A percentile compares a stretch with the other conserved stretches of the same genome.
Evolutionary conservation across 2,797 vertebrate species (phyloP).

Genomic region (Acanthurus leucopareius): DNA sequence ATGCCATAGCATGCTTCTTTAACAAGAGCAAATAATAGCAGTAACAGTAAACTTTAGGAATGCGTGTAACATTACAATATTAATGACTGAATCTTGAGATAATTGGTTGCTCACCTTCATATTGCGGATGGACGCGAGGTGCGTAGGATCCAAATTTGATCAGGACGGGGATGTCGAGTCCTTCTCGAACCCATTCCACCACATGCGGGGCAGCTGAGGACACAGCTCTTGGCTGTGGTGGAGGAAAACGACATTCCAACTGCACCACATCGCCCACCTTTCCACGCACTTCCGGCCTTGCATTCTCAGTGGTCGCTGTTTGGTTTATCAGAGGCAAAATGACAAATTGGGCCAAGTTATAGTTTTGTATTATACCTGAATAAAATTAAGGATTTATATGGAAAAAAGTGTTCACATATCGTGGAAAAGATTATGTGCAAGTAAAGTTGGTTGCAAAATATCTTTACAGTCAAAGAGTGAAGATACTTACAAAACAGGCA

Average conservation of each 20-base stretch:
- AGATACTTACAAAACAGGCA: conserved; percentile 80
- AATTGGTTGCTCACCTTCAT: conserved; percentile 87
- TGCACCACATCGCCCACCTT: conserved; percentile 86
- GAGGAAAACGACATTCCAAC: conserved; percentile 86
- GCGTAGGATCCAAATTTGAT: conserved; percentile 93
- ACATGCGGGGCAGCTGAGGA: conserved; percentile 85
- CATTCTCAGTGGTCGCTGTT: conserved; percentile 43
- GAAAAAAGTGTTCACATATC: not conserved
- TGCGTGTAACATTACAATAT: too few species aligned
- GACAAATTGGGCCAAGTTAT: not conserved
- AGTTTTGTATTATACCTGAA: not conserved
- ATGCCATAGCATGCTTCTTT: too few species aligned
- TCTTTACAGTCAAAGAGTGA: conserved; percentile 18
- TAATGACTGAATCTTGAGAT: too few species aligned
- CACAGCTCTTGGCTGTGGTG: conserved; percentile 25
- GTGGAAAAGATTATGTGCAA: conserved; percentile 1
- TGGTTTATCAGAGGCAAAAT: conserved; percentile 26
- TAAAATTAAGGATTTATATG: not conserved
- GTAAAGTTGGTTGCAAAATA: conserved; percentile 1
- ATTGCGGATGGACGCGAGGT: conserved; percentile 91
- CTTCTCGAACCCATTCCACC: conserved; percentile 95
- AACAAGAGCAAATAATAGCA: too few species aligned
- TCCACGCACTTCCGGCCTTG: conserved; percentile 80
- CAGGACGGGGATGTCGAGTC: conserved; percentile 92
- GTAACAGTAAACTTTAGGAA: too few species aligned